Evolutionary conservation across 2,888 invertebrate species (phyloP), one percentile per base, ranked within the genome.

Genomic region (Camponotus fellah): DNA sequence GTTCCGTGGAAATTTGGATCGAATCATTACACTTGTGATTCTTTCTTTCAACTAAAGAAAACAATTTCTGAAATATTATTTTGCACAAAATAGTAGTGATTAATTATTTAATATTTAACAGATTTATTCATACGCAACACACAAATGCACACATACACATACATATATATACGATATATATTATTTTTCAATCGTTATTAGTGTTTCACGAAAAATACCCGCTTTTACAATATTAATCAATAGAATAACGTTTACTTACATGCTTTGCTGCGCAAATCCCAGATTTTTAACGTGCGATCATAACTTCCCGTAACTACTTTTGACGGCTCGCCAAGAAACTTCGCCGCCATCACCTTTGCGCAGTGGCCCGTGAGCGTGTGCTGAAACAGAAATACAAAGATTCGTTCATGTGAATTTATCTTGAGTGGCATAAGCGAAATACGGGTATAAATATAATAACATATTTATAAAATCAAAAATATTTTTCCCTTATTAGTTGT

Each of bases 261-360:
- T 83, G 98, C 97, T 95, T 97, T 97, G 95, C 98, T 98, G 92
- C 98, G 97, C 68, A 99, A 96, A 95, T 99, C 99, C 99, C 99
- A 99, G 93, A 99, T 97, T 96, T 99, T 99, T 84, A 99, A 96
- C 46, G 99, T 99, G 89, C 99, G 97, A 95, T 99, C 99, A 95
- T 99, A 98, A 95, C 99, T 99, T 87, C 99, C 99, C 53, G 99
- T 99, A 84, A 99, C 99, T 84, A 99, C 98, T 96, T 98, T 98
- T 86, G 97, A 97, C 21, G 97, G 97, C 92, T 99, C 98, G 82
- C 98, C 98, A 90, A 99, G 97, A 95, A 99, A 99, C 95, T 98
- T 98, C 53, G 99, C 99, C 32, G 99, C 98, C 97, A 99, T 97
- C 89, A 99, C 99, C 96, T 99, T 99, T 77, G 98, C 99, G 93